Base-by-base conservation (phyloP, 2,888 invertebrate genomes). In the Lepidocyrtinus sp. region DNA sequence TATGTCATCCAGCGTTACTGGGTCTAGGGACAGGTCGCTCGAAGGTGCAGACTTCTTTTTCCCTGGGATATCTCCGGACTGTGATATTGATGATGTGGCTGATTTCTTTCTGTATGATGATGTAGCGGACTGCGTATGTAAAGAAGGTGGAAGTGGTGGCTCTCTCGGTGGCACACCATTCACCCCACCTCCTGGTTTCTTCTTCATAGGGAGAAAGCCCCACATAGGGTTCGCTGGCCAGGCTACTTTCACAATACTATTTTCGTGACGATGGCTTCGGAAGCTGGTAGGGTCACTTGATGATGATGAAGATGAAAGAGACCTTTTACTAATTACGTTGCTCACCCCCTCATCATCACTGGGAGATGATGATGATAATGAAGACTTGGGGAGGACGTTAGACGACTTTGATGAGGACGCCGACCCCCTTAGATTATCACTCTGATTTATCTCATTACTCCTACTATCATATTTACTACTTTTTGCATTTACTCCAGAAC, bases 121-220 rank as follows among this genome's bases (percentile, higher is more conserved):
- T 59, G 59, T 27, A 17, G 27, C 45, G 21, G 27, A 21, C 45
- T 26, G 36, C 25, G 81, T 75, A 67, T 75, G 59, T 46, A 75
- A 73, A 9, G 72, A 61, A 27, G 72, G 69, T 17, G 73, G 26
- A 12, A 55, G 46, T 70, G 55, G 68, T 50, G 74, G 74, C 27
- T 27, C n/a, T 62, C 70, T 69, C 68, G 65, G 69, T 36, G 61
- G 75, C 1, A 12, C 63, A 2, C 1, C 19, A 61, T 55, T 19
- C 15, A 63, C 64, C 45, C 17, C 73, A 65, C 63, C 69, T 24
- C 62, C 79, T 68, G 64, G 24, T 65, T 75, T 75, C 50, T 81
- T 75, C 55, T 71, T 65, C 62, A 65, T 45, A 25, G 84, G 83
- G 25, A 84, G 82, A 75, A 84, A 84, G 36, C 83, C 81, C 84